phyloP scores from a whole-genome alignment of 2,113 vertebrate species.

The Regulus satrapa region DNA sequence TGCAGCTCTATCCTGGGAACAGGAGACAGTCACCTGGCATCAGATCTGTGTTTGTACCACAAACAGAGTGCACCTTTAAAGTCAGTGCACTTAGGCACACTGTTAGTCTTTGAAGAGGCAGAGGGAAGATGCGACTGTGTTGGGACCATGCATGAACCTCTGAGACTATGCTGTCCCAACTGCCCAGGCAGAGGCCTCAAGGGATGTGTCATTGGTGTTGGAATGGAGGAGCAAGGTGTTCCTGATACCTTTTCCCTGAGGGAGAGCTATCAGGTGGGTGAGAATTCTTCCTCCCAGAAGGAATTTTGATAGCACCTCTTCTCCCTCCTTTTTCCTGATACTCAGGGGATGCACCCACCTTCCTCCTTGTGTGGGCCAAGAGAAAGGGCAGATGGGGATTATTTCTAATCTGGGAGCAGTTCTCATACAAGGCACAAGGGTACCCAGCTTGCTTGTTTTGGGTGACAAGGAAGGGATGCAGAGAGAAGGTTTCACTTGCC shows the following conservation, averaged over 20 bases:
- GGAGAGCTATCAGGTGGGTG: neutral
- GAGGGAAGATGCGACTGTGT: neutral
- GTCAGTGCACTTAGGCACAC: no score
- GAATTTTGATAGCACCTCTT: neutral
- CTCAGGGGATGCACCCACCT: neutral
- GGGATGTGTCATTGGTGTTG: fast-evolving
- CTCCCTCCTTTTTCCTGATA: neutral
- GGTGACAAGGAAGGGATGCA: fast-evolving
- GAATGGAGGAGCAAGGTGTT: neutral
- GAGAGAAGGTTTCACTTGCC: neutral
- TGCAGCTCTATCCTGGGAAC: neutral
- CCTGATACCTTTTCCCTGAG: neutral
- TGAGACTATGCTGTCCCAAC: fast-evolving
- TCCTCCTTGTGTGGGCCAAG: neutral
- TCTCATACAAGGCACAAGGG: neutral
- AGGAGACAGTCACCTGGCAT: fast-evolving
- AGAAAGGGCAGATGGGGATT: neutral
- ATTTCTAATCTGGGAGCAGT: neutral
- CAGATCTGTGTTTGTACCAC: neutral
- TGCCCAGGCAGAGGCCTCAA: fast-evolving
- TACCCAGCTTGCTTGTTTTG: fast-evolving
- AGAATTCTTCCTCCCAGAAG: neutral
- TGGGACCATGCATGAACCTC: fast-evolving
- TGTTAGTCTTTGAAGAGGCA: neutral
- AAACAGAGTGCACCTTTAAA: no score